phyloP scores from a whole-genome alignment of 2,113 vertebrate genomes.

The Neogobius melanostomus region DNA sequence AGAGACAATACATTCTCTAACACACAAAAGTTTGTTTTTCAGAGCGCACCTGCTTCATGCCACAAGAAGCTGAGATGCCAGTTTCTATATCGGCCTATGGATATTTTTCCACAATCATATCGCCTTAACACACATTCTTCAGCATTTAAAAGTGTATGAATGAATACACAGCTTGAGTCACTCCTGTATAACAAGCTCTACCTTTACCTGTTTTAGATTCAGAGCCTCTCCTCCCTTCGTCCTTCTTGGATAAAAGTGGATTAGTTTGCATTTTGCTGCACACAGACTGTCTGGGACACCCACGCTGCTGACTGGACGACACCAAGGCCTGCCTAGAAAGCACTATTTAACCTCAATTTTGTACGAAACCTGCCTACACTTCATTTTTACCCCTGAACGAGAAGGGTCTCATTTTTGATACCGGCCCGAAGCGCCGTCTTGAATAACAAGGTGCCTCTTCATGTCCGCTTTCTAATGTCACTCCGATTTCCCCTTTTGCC shows the following conservation, averaged over 20 bases:
- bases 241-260: constrained; percentile 5
- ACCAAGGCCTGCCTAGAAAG: not conserved
- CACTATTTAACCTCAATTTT: constrained; percentile 3
- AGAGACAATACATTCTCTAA: too few relatives aligned
- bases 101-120: too few relatives aligned
- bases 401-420: constrained; percentile 42
- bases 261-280: constrained; percentile 4
- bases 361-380: constrained; percentile 1
- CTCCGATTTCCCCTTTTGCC: constrained; percentile 37
- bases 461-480: constrained; percentile 17
- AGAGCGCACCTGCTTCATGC: too few relatives aligned
- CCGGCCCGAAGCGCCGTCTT: constrained; percentile 25
- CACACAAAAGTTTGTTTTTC: too few relatives aligned
- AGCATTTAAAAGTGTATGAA: too few relatives aligned
- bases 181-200: not conserved
- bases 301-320: constrained; percentile 6
- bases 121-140: too few relatives aligned
- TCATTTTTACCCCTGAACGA: constrained; percentile 1
- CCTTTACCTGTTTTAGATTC: not conserved
- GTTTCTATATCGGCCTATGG: too few relatives aligned
- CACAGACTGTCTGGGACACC: constrained; percentile 1
- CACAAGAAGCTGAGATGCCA: too few relatives aligned
- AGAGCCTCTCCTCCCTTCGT: not conserved
- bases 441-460: constrained; percentile 46
- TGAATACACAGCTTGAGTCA: not conserved